A percentile compares a stretch with the other conserved stretches of the same genome.
phyloP scores from a whole-genome alignment of 2,113 vertebrate species.

The Eulemur macaco region DNA sequence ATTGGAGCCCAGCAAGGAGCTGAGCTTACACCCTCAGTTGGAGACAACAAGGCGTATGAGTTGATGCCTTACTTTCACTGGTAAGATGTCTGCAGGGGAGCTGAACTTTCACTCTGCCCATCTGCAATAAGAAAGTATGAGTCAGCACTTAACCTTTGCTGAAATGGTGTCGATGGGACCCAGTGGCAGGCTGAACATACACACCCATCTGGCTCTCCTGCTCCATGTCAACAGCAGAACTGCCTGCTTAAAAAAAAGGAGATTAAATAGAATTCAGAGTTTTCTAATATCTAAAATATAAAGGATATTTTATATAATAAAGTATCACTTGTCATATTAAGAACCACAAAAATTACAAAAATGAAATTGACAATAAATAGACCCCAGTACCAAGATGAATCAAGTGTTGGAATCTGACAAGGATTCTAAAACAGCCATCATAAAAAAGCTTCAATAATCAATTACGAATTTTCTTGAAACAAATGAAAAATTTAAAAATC shows the following conservation, averaged over 20 bases:
- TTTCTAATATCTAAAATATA: not conserved
- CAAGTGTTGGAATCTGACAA: not conserved
- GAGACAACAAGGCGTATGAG: not conserved
- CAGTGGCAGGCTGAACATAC: not conserved
- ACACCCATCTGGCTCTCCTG: not conserved
- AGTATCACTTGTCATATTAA: not conserved
- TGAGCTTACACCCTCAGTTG: not conserved
- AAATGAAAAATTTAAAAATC: not conserved
- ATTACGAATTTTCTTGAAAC: not conserved
- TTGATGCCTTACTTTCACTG: not conserved
- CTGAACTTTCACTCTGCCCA: not conserved
- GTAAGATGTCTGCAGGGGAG: not conserved
- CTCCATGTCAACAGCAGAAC: not conserved
- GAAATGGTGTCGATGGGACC: not conserved
- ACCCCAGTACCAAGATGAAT: not conserved
- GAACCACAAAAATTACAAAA: not conserved
- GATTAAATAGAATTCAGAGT: not conserved
- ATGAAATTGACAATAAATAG: not conserved
- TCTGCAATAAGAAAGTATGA: not conserved
- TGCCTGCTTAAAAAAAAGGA: not conserved
- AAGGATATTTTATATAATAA: not conserved
- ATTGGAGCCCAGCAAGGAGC: not conserved
- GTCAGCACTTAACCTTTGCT: not conserved
- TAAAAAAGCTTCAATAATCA: not conserved
- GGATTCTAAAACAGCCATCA: not conserved